Evolutionary conservation across 2,888 invertebrate genomes (phyloP).

Genomic region (Lomographa bimaculata): DNA sequence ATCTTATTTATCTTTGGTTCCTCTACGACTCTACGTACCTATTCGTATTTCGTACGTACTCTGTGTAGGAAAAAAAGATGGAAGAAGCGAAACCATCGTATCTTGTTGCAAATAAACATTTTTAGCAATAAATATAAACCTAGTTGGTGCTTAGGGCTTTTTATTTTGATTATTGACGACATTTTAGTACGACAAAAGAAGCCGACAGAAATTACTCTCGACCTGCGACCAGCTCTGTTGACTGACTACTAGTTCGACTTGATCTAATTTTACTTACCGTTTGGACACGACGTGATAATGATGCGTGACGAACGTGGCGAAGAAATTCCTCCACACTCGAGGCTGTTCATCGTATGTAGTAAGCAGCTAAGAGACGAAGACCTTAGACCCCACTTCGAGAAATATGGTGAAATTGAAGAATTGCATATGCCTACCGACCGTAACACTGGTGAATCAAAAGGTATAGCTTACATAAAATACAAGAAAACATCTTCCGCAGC

Average conservation of each 20-base stretch:
- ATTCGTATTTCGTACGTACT: too few relatives aligned
- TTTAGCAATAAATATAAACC: too few relatives aligned
- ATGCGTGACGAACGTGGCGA: slow-evolving; percentile 39
- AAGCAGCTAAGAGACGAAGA: slow-evolving; percentile 88
- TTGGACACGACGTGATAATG: slow-evolving; percentile 27
- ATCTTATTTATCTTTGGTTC: too few relatives aligned
- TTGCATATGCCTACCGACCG: slow-evolving; percentile 95
- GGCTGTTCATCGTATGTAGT: slow-evolving; percentile 94
- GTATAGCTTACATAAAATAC: slow-evolving; percentile 96
- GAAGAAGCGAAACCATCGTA: too few relatives aligned
- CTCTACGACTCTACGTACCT: too few relatives aligned
- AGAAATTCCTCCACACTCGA: slow-evolving; percentile 91
- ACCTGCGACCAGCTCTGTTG: slow-evolving; percentile 20
- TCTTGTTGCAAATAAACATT: too few relatives aligned
- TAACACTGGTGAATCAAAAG: slow-evolving; percentile 92
- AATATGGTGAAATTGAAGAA: slow-evolving; percentile 93
- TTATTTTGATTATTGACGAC: too few relatives aligned
- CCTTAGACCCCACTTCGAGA: slow-evolving; percentile 89
- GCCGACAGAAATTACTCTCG: background rate
- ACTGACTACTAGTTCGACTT: slow-evolving; percentile 14
- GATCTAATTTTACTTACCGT: background rate
- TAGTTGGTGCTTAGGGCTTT: too few relatives aligned
- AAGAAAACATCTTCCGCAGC: slow-evolving; percentile 96
- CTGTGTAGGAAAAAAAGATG: too few relatives aligned
- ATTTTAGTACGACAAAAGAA: too few relatives aligned